Evolutionary conservation across 2,797 vertebrate genomes (phyloP).

Genomic region (Knipowitschia caucasica): DNA sequence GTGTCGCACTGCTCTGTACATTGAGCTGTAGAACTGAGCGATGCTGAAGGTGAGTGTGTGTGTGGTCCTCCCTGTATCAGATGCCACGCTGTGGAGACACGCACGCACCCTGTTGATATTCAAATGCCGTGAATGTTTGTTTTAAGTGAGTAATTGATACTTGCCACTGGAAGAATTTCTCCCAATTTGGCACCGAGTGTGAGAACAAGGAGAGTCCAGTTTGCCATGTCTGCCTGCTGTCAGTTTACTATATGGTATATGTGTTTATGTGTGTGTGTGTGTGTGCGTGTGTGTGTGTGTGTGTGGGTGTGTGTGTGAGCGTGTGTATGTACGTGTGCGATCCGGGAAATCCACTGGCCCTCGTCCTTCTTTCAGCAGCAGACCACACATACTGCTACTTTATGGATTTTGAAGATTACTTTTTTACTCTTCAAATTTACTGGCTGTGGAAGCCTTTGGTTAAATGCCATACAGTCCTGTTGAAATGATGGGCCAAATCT

Average conservation of each 20-base stretch:
- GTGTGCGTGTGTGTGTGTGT: too few species aligned
- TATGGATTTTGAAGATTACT: conserved; percentile 62
- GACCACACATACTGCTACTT: conserved; percentile 84
- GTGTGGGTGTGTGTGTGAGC: neutral
- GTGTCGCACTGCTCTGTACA: neutral
- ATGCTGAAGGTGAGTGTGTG: conserved; percentile 59
- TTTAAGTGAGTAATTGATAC: conserved; percentile 74
- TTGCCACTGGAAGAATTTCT: conserved; percentile 71
- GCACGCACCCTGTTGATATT: conserved; percentile 61
- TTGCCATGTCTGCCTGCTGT: conserved; percentile 70
- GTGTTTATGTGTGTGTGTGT: conserved; percentile 27
- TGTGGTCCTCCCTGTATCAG: conserved; percentile 67
- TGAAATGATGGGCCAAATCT: neutral
- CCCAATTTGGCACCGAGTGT: conserved; percentile 68
- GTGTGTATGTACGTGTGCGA: conserved; percentile 40
- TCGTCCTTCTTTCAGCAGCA: conserved; percentile 64
- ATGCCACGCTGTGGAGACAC: conserved; percentile 51
- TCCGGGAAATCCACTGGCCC: conserved; percentile 62
- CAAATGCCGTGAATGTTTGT: conserved; percentile 66
- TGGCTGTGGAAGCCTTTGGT: conserved; percentile 61
- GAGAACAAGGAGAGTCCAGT: conserved; percentile 71
- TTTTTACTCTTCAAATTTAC: conserved; percentile 49
- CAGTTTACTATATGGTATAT: conserved; percentile 30
- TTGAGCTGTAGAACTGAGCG: conserved; percentile 36
- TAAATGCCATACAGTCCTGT: conserved; percentile 31